Conservation (phyloP, 2,888 invertebrate species). For the Helicoverpa assulta region DNA sequence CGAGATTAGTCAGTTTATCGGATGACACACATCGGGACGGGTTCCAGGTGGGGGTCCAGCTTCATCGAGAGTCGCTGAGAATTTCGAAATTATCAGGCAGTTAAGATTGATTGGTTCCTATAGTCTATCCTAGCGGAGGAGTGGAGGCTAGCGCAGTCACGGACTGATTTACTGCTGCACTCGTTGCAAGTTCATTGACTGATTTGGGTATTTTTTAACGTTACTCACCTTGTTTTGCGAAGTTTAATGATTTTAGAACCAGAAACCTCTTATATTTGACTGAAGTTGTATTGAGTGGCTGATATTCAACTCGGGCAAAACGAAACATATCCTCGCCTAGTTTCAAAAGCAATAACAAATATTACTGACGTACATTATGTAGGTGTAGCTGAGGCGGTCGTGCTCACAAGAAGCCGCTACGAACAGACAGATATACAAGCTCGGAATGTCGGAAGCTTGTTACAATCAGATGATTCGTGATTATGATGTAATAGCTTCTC, state of each 20-base stretch:
- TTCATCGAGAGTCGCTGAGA: slow-evolving; percentile 4
- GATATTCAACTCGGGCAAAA: too few relatives aligned
- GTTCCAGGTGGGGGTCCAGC: slow-evolving; percentile 29
- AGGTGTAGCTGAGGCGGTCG: background rate
- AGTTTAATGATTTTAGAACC: background rate
- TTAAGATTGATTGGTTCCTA: slow-evolving; percentile 2
- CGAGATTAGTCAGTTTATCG: slow-evolving; percentile 53
- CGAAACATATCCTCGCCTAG: background rate
- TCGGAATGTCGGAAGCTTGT: slow-evolving; percentile 22
- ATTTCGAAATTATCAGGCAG: slow-evolving; percentile 3
- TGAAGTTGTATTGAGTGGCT: too few relatives aligned
- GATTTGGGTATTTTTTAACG: background rate
- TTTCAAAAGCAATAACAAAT: background rate
- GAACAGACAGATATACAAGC: background rate
- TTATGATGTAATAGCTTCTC: slow-evolving; percentile 38
- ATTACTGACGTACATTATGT: background rate
- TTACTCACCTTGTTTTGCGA: background rate
- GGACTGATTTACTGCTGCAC: background rate
- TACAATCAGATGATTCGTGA: slow-evolving; percentile 32
- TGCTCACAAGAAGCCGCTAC: background rate
- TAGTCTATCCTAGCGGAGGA: background rate
- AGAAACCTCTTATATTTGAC: background rate
- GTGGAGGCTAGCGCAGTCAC: slow-evolving; percentile 2
- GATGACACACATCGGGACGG: slow-evolving; percentile 58
- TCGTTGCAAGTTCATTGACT: background rate